Base-by-base conservation (phyloP, 2,888 invertebrate genomes). In the Drosophila engyochracea region DNA sequence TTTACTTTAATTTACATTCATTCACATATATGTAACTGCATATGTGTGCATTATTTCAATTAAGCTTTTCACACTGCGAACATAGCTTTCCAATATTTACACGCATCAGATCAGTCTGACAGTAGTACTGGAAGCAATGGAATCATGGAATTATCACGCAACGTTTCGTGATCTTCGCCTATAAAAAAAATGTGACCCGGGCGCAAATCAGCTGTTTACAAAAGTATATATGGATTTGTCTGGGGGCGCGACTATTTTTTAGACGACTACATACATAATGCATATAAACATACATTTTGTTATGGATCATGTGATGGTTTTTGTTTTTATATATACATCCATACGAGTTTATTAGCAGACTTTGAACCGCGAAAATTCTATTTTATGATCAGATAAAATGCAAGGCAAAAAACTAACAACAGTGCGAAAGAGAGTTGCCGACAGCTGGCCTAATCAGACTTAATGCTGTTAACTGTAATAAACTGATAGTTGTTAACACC, bases 231-330 rank as follows among this genome's bases (percentile, higher is more conserved):
- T 30, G 39, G 19, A 31, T 30, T 44, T 35, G n/a, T 63, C 51
- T 59, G 74, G 83, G 73, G 85, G 85, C 85, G 70, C 85, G 85
- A 64, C 85, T 70, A 30, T 3, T 57, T 25, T 47, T 41, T 54
- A 44, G 44, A 16, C 31, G 31, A 19, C 41, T 22, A 55, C 28
- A 66, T 25, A 41, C 14, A 25, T 54, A 60, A 30, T 61, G 7
- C 53, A 28, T 35, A 53, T 62, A 60, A 52, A 33, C 19, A 63
- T 53, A 30, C 47, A 39, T 54, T 49, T 70, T 63, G 6, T 33
- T 75, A 47, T 67, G 62, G 74, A 85, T 85, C 89, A 85, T 88
- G 89, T 88, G 85, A 85, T 85, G 70, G 41, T 66, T 65, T 51
- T 59, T 51, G 58, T 54, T 62, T 59, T 49, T 55, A 52, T 53